Conservation (phyloP, 2,113 vertebrate genomes). For the Typhlomys cinereus region DNA sequence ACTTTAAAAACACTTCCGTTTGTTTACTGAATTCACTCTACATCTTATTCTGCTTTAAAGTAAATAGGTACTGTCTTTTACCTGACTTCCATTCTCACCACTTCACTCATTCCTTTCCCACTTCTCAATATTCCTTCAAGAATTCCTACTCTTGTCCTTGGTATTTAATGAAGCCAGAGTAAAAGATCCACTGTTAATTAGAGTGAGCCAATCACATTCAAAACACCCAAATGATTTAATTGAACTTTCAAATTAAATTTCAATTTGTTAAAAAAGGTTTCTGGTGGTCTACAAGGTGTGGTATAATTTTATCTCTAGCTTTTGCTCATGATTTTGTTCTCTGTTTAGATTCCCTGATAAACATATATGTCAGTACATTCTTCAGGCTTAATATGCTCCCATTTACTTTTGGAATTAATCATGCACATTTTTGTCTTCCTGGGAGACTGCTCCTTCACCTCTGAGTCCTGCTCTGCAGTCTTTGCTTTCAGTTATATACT, state of each 20-base stretch:
- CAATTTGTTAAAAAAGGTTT: neutral
- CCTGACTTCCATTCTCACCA: too few relatives aligned
- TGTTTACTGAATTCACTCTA: too few relatives aligned
- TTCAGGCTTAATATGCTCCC: neutral
- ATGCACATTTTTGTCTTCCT: neutral
- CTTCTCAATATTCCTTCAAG: too few relatives aligned
- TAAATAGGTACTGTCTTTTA: too few relatives aligned
- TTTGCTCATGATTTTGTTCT: neutral
- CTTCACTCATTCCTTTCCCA: too few relatives aligned
- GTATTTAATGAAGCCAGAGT: too few relatives aligned
- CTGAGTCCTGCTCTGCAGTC: accelerated
- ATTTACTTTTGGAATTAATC: neutral
- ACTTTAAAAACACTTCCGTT: too few relatives aligned
- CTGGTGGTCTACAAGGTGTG: accelerated
- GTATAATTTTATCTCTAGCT: neutral
- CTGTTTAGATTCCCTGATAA: accelerated
- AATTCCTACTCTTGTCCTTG: too few relatives aligned
- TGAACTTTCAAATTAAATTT: neutral
- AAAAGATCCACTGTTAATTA: too few relatives aligned
- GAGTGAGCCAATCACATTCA: neutral
- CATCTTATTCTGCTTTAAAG: too few relatives aligned
- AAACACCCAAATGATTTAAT: neutral
- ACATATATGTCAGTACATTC: accelerated
- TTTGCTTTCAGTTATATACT: accelerated
- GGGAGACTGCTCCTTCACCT: neutral